Percentiles rank a stretch among this genome's conserved stretches.
These are phyloP conservation scores for Protobothrops mucrosquamatus DNA, from an alignment of 2,113 vertebrate species.

Conservation along the genomic window DNA sequence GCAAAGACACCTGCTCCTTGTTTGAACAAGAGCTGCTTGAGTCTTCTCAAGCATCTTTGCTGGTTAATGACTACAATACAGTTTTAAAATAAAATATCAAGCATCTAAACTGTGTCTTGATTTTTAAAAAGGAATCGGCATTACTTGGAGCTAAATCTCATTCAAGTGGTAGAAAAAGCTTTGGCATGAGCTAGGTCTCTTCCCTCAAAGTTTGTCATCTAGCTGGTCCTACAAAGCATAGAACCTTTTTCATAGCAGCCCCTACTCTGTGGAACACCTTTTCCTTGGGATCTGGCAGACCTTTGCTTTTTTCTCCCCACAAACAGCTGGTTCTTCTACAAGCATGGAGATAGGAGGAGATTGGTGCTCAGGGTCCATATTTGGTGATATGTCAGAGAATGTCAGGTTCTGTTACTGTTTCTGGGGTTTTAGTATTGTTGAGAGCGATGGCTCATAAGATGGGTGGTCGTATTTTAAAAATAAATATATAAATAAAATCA, in stretches of 20 bases:
- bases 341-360: background rate
- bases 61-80: background rate
- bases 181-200: background rate
- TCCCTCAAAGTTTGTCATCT: background rate
- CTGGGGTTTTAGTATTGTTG: background rate
- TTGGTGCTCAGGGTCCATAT: background rate
- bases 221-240: background rate
- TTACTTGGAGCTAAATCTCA: background rate
- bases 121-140: background rate
- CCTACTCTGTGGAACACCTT: background rate
- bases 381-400: background rate
- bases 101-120: background rate
- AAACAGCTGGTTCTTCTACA: background rate
- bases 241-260: background rate
- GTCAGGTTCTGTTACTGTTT: background rate
- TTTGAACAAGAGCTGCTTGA: background rate
- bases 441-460: background rate
- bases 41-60: background rate
- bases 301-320: background rate
- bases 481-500: background rate
- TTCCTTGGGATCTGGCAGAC: background rate
- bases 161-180: background rate
- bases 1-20: background rate
- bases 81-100: background rate
- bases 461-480: background rate